phyloP scores from a whole-genome alignment of 2,797 vertebrate genomes.

The Anabacerthia variegaticeps region DNA sequence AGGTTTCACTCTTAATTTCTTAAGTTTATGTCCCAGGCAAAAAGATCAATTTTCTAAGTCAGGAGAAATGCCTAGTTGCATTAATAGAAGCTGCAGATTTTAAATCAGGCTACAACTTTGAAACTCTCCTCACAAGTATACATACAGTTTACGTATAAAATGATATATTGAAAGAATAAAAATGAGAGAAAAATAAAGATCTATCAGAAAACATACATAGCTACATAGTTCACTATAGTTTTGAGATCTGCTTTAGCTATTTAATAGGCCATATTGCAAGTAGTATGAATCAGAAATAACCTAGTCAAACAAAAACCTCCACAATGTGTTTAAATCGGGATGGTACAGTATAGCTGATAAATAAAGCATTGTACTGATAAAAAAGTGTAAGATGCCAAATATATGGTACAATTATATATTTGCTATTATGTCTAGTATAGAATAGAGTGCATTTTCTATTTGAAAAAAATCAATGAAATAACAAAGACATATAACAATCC shows the following conservation, averaged over 20 bases:
- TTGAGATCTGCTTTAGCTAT: neutral
- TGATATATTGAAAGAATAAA: neutral
- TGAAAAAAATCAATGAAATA: neutral
- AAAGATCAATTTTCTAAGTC: neutral
- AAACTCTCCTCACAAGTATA: neutral
- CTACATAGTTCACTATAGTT: neutral
- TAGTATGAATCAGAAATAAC: neutral
- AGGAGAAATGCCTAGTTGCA: neutral
- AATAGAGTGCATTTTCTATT: neutral
- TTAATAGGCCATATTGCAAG: neutral
- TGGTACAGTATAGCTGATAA: neutral
- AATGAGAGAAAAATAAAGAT: neutral
- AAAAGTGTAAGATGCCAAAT: neutral
- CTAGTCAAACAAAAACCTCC: neutral
- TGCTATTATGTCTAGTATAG: neutral
- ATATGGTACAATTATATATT: neutral
- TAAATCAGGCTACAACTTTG: neutral
- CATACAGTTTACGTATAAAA: neutral
- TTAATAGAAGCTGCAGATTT: neutral
- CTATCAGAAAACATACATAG: neutral
- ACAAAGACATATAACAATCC: neutral
- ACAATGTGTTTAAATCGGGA: neutral
- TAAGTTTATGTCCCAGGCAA: neutral
- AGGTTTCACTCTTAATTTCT: neutral
- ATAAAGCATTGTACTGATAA: neutral